Conservation (phyloP, 2,797 vertebrate genomes). For the Synaphobranchus kaupii region DNA sequence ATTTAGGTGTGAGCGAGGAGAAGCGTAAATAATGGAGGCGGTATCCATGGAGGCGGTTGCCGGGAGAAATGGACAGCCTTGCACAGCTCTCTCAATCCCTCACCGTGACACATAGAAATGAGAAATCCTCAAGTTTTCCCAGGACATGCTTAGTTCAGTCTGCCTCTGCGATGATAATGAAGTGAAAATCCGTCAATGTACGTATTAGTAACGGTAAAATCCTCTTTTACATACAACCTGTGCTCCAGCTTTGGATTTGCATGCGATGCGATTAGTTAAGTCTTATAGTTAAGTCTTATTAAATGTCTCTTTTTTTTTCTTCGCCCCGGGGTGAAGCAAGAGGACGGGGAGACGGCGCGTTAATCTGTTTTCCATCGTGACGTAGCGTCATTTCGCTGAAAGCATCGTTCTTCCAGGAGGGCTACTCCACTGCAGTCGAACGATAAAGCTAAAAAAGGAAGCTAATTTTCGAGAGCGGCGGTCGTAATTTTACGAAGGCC, state of each 20-base stretch:
- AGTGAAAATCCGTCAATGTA: background rate
- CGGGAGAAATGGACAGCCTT: background rate
- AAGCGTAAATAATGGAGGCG: background rate
- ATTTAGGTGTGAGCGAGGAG: conserved; percentile 17
- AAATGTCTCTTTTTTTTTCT: background rate
- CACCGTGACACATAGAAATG: background rate
- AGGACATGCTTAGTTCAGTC: background rate
- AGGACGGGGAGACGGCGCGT: background rate
- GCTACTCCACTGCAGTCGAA: background rate
- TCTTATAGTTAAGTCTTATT: background rate
- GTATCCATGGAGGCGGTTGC: background rate
- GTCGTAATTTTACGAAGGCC: background rate
- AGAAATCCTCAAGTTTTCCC: background rate
- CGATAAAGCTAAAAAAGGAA: background rate
- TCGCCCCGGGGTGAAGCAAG: background rate
- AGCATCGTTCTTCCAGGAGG: background rate
- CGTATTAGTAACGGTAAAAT: background rate
- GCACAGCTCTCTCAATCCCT: background rate
- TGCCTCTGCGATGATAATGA: background rate
- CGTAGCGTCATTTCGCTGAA: background rate
- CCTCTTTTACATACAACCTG: background rate
- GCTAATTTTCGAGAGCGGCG: background rate
- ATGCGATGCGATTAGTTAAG: background rate
- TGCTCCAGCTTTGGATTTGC: background rate
- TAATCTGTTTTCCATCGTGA: background rate